These are phyloP conservation scores for Bufo bufo DNA, from an alignment of 2,113 vertebrate genomes.

Conservation along the genomic window DNA sequence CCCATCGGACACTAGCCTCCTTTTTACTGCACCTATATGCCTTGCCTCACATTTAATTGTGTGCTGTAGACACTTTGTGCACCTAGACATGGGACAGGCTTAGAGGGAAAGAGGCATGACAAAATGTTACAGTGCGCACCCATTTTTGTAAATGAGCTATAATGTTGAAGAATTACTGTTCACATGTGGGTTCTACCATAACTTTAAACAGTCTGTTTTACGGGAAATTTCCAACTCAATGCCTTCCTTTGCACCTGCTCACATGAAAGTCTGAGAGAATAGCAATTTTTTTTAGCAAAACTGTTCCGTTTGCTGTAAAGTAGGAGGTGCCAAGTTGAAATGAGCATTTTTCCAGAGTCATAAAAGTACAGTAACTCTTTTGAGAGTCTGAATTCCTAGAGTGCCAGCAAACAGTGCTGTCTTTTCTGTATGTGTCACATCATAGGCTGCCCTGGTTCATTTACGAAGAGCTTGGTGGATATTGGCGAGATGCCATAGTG, in stretches of 20 bases:
- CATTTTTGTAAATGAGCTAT: too few relatives aligned
- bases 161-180: too few relatives aligned
- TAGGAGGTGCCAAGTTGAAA: not conserved
- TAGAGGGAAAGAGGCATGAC: too few relatives aligned
- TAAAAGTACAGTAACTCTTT: conserved; percentile 24
- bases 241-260: not conserved
- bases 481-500: not conserved
- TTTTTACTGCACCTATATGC: too few relatives aligned
- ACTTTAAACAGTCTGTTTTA: too few relatives aligned
- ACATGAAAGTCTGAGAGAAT: not conserved
- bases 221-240: not conserved
- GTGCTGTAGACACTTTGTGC: too few relatives aligned
- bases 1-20: too few relatives aligned
- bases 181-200: too few relatives aligned
- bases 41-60: too few relatives aligned
- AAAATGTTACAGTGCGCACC: too few relatives aligned
- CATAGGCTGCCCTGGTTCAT: conserved; percentile 20
- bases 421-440: not conserved
- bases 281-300: not conserved
- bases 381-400: conserved; percentile 26
- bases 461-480: not conserved
- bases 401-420: not conserved
- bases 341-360: not conserved
- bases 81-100: too few relatives aligned
- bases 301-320: not conserved